Evolutionary conservation across 2,113 vertebrate species (phyloP).

Genomic region (Calidris pygmaea): DNA sequence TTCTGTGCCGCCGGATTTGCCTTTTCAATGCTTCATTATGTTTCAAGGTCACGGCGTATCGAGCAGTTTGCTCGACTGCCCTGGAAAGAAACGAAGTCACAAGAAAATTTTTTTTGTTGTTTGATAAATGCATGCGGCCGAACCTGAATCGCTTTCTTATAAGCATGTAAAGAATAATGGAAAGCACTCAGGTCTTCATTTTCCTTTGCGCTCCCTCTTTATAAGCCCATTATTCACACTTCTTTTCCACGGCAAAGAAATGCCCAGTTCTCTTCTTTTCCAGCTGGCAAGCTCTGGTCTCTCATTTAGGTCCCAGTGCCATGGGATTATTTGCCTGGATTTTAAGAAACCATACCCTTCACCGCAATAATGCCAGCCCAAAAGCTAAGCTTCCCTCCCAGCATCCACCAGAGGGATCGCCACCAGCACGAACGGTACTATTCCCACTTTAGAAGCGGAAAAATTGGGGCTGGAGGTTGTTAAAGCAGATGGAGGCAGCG

Average conservation of each 20-base stretch:
- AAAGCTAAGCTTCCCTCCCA: background rate
- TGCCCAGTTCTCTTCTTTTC: background rate
- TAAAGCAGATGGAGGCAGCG: background rate
- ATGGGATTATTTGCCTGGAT: background rate
- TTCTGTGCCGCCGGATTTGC: slow-evolving; percentile 7
- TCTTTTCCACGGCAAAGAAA: background rate
- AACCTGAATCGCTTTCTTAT: background rate
- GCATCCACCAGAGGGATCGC: background rate
- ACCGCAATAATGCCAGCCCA: background rate
- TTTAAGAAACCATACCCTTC: background rate
- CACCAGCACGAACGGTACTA: rapidly evolving
- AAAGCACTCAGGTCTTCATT: rapidly evolving
- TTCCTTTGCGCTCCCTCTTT: background rate
- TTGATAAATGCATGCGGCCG: background rate
- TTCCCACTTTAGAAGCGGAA: background rate
- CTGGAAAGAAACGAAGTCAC: background rate
- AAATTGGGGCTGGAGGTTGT: background rate
- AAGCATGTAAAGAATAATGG: background rate
- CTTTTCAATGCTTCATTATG: slow-evolving; percentile 62
- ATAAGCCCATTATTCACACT: background rate
- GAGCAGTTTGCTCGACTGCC: background rate
- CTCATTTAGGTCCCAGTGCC: background rate
- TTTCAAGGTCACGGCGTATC: slow-evolving; percentile 7
- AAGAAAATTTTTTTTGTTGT: background rate
- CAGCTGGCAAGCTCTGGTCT: background rate